phyloP scores from a whole-genome alignment of 2,888 invertebrate genomes.

The Agriotes lineatus region DNA sequence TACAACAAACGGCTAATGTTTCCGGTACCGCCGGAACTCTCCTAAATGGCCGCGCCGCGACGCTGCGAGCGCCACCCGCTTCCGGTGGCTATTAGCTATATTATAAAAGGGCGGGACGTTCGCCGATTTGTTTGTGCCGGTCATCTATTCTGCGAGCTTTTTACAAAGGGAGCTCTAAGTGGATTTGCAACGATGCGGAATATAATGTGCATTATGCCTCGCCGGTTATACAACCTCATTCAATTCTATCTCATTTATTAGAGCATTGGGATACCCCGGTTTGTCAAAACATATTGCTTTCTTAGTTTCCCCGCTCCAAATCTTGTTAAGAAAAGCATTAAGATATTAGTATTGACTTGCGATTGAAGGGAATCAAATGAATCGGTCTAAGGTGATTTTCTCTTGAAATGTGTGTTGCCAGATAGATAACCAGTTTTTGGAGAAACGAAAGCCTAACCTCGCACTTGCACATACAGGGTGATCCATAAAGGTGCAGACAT shows the following conservation, averaged over 20 bases:
- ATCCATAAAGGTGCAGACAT: no score
- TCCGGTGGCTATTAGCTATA: slow-evolving; percentile 65
- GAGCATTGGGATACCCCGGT: not conserved
- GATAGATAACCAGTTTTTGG: no score
- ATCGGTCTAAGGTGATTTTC: no score
- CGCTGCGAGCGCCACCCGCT: slow-evolving; percentile 61
- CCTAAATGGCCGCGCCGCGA: slow-evolving; percentile 62
- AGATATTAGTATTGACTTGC: no score
- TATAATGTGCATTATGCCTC: slow-evolving; percentile 57
- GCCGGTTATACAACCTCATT: slow-evolving; percentile 39
- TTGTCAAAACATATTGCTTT: no score
- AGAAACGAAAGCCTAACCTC: no score
- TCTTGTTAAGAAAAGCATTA: no score
- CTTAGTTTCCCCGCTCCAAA: no score
- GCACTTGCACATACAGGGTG: no score
- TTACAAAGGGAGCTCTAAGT: slow-evolving; percentile 55
- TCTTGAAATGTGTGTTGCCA: no score
- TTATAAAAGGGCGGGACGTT: slow-evolving; percentile 64
- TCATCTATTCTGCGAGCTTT: slow-evolving; percentile 53
- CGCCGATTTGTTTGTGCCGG: slow-evolving; percentile 62
- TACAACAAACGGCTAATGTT: slow-evolving; percentile 65
- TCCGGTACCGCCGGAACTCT: slow-evolving; percentile 65
- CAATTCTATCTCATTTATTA: slow-evolving; percentile 34
- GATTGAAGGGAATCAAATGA: no score
- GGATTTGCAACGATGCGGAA: slow-evolving; percentile 60